Evolutionary conservation across 1,140 invertebrate genomes (phyloP).

Genomic region (Meloidogyne floridensis): DNA sequence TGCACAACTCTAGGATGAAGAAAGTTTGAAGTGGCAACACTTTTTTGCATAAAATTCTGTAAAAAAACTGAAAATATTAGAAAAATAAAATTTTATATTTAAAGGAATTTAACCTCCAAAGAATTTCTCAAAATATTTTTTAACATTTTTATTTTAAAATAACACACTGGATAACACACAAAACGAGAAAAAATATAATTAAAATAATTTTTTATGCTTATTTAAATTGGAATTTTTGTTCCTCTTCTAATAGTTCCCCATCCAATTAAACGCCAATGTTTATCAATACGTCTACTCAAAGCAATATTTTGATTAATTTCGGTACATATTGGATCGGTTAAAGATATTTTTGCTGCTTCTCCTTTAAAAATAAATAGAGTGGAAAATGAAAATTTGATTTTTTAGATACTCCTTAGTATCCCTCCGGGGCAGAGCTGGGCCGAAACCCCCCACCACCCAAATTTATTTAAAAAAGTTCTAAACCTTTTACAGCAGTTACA

Average conservation of each 20-base stretch:
- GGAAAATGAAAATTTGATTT: too few relatives aligned
- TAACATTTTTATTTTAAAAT: neutral
- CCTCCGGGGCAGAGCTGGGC: too few relatives aligned
- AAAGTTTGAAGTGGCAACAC: constrained; percentile 1
- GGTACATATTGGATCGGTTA: constrained; percentile 96
- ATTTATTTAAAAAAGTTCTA: neutral
- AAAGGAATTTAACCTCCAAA: too few relatives aligned
- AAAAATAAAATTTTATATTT: neutral
- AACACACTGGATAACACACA: neutral
- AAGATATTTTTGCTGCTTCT: constrained; percentile 94
- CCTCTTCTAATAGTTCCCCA: constrained; percentile 79
- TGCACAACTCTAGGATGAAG: neutral
- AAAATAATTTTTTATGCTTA: too few relatives aligned
- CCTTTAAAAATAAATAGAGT: constrained; percentile 62
- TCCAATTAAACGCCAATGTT: constrained; percentile 97
- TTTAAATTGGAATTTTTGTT: constrained; percentile 38
- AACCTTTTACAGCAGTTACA: constrained; percentile 86
- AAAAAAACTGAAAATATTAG: neutral
- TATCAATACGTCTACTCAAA: constrained; percentile 92
- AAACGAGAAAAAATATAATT: neutral
- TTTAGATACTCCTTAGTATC: too few relatives aligned
- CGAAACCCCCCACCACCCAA: neutral
- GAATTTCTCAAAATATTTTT: too few relatives aligned
- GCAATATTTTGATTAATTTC: constrained; percentile 98
- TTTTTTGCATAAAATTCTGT: neutral